These are phyloP conservation scores for Lerema accius DNA, from an alignment of 1,140 invertebrate genomes.

Conservation along the genomic window DNA sequence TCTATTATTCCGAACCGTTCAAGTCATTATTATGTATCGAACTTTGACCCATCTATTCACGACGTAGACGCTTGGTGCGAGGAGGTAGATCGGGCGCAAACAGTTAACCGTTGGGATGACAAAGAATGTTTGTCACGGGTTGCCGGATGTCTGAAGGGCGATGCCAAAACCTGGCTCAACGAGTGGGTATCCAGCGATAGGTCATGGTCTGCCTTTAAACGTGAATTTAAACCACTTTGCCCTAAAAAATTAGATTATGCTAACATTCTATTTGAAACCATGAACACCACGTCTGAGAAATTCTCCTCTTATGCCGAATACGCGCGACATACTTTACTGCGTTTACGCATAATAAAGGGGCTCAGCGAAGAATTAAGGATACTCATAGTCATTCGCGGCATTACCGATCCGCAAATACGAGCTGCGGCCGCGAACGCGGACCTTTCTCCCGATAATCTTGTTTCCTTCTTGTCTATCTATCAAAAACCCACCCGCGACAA, in stretches of 20 bases:
- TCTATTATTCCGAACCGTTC: background rate
- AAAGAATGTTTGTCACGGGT: conserved; percentile 31
- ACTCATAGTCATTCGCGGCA: conserved; percentile 36
- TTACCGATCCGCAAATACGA: conserved; percentile 27
- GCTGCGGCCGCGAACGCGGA: conserved; percentile 37
- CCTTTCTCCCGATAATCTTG: conserved; percentile 24
- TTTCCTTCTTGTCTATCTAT: conserved; percentile 38
- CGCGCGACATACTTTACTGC: conserved; percentile 35
- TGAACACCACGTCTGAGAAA: conserved; percentile 35
- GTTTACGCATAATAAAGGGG: conserved; percentile 35
- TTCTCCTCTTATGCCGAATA: conserved; percentile 37
- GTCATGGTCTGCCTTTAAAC: conserved; percentile 36
- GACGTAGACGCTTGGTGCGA: background rate
- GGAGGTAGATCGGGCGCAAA: background rate
- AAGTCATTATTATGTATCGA: background rate
- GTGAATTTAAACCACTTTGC: conserved; percentile 39
- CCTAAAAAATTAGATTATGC: conserved; percentile 31
- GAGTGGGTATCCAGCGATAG: conserved; percentile 38
- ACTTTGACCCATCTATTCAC: background rate
- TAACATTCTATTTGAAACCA: conserved; percentile 34
- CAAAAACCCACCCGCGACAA: conserved; percentile 4
- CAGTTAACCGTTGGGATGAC: background rate
- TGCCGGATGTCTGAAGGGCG: conserved; percentile 35
- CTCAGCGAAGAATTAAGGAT: conserved; percentile 37
- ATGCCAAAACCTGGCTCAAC: conserved; percentile 35